Percentiles rank a stretch among this genome's conserved stretches.
phyloP scores from a whole-genome alignment of 2,797 vertebrate genomes.

The Loriculus beryllinus region DNA sequence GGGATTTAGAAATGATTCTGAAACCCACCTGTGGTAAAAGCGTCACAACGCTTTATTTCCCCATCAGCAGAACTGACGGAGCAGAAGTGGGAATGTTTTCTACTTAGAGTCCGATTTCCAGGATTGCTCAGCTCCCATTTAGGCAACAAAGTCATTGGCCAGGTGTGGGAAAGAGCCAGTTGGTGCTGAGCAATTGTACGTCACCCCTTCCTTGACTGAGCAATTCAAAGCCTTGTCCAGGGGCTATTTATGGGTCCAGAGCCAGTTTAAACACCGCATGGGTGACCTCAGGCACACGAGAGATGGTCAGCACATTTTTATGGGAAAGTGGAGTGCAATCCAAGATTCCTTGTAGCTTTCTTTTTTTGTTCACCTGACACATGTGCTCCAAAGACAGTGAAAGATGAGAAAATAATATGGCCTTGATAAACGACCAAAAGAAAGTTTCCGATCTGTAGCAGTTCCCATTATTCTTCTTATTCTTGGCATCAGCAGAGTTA shows the following conservation, averaged over 20 bases:
- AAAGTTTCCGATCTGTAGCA: constrained; percentile 34
- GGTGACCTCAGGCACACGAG: constrained; percentile 11
- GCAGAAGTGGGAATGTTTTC: constrained; percentile 30
- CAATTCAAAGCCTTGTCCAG: constrained; percentile 19
- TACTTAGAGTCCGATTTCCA: constrained; percentile 28
- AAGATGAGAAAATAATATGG: constrained; percentile 63
- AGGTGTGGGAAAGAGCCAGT: constrained; percentile 12
- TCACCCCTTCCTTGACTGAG: not conserved
- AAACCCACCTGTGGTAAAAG: constrained; percentile 14
- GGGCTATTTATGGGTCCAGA: constrained; percentile 16
- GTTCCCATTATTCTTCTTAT: constrained; percentile 60
- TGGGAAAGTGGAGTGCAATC: not conserved
- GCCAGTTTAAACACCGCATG: not conserved
- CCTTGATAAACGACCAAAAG: constrained; percentile 53
- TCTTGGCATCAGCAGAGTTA: constrained; percentile 53
- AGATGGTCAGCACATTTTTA: constrained; percentile 26
- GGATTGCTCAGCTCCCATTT: not conserved
- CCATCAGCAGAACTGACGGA: not conserved
- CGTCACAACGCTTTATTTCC: not conserved
- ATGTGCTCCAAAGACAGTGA: constrained; percentile 35
- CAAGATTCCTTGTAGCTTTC: constrained; percentile 30
- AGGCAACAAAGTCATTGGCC: constrained; percentile 14
- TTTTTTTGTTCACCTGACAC: constrained; percentile 57
- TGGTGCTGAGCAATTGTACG: not conserved
- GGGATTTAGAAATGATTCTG: not conserved